Percentiles rank a stretch among this genome's conserved stretches.
These are phyloP conservation scores for Olivierus martensii DNA, from an alignment of 1,140 invertebrate genomes.

Conservation along the genomic window DNA sequence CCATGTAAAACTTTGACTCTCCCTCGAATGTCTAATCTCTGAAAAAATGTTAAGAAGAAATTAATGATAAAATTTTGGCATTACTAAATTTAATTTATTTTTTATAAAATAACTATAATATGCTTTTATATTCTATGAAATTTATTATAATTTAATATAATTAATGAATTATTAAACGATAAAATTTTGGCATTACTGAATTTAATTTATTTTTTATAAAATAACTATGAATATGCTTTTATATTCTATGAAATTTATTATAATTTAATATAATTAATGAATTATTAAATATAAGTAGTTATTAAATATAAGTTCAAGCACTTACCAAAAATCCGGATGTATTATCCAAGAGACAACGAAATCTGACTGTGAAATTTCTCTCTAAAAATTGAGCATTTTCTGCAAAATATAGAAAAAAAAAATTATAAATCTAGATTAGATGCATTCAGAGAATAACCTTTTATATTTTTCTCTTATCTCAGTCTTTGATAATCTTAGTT, in stretches of 20 bases:
- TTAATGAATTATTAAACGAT: neutral
- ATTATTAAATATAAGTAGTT: no score
- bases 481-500: neutral
- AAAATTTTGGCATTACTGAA: neutral
- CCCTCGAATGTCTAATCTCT: slow-evolving; percentile 93
- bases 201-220: no score
- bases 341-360: slow-evolving; percentile 95
- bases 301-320: no score
- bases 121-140: no score
- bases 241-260: no score
- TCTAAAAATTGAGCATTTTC: slow-evolving; percentile 70
- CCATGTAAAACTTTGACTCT: slow-evolving; percentile 89
- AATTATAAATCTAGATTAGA: neutral
- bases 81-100: no score
- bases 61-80: slow-evolving; percentile 3
- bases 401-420: slow-evolving; percentile 11
- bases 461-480: no score
- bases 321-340: slow-evolving; percentile 95
- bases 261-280: no score
- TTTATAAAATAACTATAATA: neutral
- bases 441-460: neutral
- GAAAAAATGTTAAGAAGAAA: slow-evolving; percentile 32
- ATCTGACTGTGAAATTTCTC: slow-evolving; percentile 90
- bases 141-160: neutral
- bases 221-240: no score